Conservation (phyloP, 2,797 vertebrate genomes). For the Austrolebias charrua region DNA sequence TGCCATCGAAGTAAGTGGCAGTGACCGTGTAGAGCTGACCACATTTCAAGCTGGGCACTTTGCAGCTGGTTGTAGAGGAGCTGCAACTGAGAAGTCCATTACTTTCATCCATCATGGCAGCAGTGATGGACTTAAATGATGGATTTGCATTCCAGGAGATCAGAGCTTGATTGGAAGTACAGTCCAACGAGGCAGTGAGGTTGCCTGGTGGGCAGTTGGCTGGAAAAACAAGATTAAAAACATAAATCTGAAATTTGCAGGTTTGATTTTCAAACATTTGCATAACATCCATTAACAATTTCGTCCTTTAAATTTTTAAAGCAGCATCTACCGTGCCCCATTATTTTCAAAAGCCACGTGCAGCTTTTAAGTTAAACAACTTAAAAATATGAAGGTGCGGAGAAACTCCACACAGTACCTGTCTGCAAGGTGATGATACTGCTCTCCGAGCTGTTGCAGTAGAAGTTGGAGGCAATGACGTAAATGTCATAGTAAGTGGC, state of each 20-base stretch:
- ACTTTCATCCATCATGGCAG: conserved; percentile 57
- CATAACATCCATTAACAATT: background rate
- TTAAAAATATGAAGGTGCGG: background rate
- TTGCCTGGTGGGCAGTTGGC: conserved; percentile 71
- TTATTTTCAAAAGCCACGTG: background rate
- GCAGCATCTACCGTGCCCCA: background rate
- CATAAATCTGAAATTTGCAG: background rate
- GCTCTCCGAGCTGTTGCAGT: conserved; percentile 77
- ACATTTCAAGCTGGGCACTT: conserved; percentile 69
- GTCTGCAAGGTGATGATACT: conserved; percentile 60
- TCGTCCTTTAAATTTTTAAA: background rate
- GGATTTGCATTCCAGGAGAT: conserved; percentile 68
- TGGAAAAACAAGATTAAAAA: conserved; percentile 31
- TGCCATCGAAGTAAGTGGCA: conserved; percentile 61
- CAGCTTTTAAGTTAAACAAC: background rate
- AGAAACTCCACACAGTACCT: conserved; percentile 59
- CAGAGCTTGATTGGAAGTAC: conserved; percentile 66
- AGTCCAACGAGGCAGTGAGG: conserved; percentile 67
- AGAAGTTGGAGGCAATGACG: conserved; percentile 69
- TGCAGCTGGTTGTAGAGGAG: conserved; percentile 64
- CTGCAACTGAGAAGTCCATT: conserved; percentile 72
- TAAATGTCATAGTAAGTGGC: conserved; percentile 67
- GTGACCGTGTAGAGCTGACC: conserved; percentile 65
- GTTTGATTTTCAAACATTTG: background rate
- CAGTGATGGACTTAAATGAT: conserved; percentile 66